Evolutionary conservation across 1,140 invertebrate species (phyloP), one percentile per base, ranked within the genome.

Genomic region (Aphidius ervi): DNA sequence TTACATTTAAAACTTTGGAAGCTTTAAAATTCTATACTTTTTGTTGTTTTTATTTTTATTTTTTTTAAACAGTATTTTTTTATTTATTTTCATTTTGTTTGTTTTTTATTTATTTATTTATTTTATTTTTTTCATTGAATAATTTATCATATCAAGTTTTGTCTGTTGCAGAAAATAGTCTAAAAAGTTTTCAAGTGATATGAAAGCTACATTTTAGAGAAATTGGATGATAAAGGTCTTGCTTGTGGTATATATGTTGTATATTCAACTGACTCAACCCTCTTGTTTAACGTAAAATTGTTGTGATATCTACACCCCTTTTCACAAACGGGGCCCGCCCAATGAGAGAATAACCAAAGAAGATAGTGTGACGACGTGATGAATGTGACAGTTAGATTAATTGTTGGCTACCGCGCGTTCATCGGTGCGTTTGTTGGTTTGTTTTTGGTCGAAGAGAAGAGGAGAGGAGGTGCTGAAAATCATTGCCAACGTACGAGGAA

Each of bases 351-450:
- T 65, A 59, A 67, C 63, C 2, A 41, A 56, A 45, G 40, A 54
- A 50, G 54, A 58, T 53, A 47, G 61, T 58, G 57, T 46, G 56
- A 58, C 23, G 23, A 63, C 56, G 61, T 63, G 61, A 63, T 63
- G 61, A 63, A 63, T 56, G 63, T 73, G 73, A 75, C 73, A 67
- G 68, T 68, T 68, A 75, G 73, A 75, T 75, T 75, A 75, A 75
- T 75, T 73, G 73, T 69, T 69, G 68, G 69, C 58, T 65, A 62
- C 60, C 63, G 63, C 63, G 63, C 62, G 66, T 64, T 39, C 62
- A 62, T 61, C 49, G 39, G 50, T 58, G 46, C 46, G 57, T 57
- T 58, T 46, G 52, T 40, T 54, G 39, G 52, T 54, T 54, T 54
- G 41, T 39, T 41, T 37, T 52, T 1, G 23, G 23, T 31, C 23